These are phyloP conservation scores for Sander vitreus DNA, from an alignment of 2,113 vertebrate species.

Conservation along the genomic window DNA sequence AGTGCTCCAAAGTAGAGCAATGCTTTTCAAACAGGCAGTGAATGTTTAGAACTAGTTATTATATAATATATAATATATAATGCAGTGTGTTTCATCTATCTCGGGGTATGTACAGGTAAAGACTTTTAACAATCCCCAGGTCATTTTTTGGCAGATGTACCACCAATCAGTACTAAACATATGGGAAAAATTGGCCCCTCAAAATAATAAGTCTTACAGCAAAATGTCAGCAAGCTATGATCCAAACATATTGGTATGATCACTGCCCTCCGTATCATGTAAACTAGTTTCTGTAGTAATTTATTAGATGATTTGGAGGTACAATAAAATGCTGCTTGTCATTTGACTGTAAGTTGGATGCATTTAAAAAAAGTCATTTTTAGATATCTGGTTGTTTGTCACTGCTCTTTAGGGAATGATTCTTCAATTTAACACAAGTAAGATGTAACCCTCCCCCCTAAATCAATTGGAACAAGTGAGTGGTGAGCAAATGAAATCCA, in stretches of 20 bases:
- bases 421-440: slow-evolving; percentile 51
- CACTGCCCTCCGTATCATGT: background rate
- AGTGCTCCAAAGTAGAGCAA: background rate
- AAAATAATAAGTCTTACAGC: background rate
- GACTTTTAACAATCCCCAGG: background rate
- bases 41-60: background rate
- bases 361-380: slow-evolving; percentile 33
- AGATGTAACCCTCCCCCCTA: slow-evolving; percentile 32
- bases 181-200: background rate
- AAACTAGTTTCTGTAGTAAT: background rate
- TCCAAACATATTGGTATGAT: background rate
- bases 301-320: background rate
- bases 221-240: slow-evolving; percentile 5
- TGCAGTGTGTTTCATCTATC: background rate
- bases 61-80: background rate
- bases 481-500: slow-evolving; percentile 81
- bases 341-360: slow-evolving; percentile 10
- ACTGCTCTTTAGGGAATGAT: slow-evolving; percentile 42
- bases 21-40: background rate
- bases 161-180: background rate
- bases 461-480: slow-evolving; percentile 80
- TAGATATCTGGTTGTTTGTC: slow-evolving; percentile 43
- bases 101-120: too few species aligned
- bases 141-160: background rate
- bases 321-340: slow-evolving; percentile 1